Base-by-base conservation (phyloP, 2,797 vertebrate species). In the Lindbergichthys nudifrons region DNA sequence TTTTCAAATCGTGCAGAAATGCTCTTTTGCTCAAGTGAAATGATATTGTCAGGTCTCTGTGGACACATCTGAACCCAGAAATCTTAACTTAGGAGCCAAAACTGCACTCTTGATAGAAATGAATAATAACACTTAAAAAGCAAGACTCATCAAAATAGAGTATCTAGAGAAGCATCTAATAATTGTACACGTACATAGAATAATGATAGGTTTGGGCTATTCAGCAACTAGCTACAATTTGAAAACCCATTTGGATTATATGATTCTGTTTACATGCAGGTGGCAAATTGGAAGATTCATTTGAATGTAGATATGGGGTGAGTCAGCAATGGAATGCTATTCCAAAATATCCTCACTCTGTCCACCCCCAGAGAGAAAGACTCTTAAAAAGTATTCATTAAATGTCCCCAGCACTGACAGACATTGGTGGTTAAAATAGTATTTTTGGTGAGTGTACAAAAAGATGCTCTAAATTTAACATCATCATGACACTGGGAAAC, bases 311-410 rank as follows among this genome's bases (percentile, higher is more conserved):
- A 54, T 79, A 42, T 51, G 32, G 18, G 12, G 48, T 53, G 51
- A 15, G 16, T 76, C 72, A 82, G 51, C 73, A 63, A 30, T 36
- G 57, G 60, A 54, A 51, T 53, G 15, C 41, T 45, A 56, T 77
- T 80, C 62, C 18, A 3, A 79, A 79, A 80, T 79, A 67, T 54
- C 69, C 69, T 81, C 72, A 59, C 63, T 81, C 72, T 89, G 76
- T 84, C 88, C 74, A 70, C 79, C 81, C 60, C 73, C 81, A 79
- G 47, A 59, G 53, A 54, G 36, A 64, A 36, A 47, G 32, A 36
- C 58, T 65, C 56, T 53, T 74, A 56, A 71, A 80, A 82, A 78
- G 59, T 50, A 57, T 74, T 89, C 51, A 85, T 84, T 87, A 82
- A 85, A 75, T 76, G 53, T 75, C 71, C 51, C 26, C 78, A 53